phyloP scores from a whole-genome alignment of 2,113 vertebrate species.

The Astur gentilis region DNA sequence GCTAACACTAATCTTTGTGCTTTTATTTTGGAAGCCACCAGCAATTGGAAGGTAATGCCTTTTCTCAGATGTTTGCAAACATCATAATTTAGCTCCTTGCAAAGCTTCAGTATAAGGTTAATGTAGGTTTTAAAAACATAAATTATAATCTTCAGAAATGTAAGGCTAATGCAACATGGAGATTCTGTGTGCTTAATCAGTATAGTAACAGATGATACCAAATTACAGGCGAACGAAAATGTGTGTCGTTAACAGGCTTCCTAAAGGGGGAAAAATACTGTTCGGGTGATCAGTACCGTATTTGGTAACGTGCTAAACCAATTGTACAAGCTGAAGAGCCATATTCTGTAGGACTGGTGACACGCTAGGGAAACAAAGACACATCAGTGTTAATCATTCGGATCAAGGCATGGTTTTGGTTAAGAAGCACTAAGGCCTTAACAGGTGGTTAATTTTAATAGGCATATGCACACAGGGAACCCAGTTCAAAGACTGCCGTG shows the following conservation, averaged over 20 bases:
- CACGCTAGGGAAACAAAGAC: neutral
- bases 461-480: neutral
- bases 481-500: neutral
- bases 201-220: neutral
- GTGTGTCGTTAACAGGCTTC: rapidly evolving
- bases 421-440: neutral
- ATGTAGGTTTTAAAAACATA: neutral
- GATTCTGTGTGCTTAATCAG: neutral
- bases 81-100: neutral
- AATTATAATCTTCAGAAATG: neutral
- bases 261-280: neutral
- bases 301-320: neutral
- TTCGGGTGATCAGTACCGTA: no score
- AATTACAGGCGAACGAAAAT: neutral
- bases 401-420: neutral
- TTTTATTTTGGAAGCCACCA: neutral
- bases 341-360: neutral
- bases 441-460: neutral
- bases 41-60: neutral
- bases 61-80: neutral
- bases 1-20: neutral
- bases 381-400: neutral
- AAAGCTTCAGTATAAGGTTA: neutral
- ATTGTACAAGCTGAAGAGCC: neutral
- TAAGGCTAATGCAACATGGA: neutral